Base-by-base conservation (phyloP, 2,888 invertebrate species). In the Sturmia bella region DNA sequence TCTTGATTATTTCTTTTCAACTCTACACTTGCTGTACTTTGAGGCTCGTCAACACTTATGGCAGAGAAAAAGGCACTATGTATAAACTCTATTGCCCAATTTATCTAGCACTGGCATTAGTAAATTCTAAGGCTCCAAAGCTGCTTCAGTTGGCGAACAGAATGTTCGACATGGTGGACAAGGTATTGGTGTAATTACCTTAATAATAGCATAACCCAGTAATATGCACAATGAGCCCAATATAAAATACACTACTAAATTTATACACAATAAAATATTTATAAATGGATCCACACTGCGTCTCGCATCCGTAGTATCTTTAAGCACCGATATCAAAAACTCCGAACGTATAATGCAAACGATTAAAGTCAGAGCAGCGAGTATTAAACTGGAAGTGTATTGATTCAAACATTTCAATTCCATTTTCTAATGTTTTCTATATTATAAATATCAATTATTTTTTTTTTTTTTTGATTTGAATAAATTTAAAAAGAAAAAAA, bases 381-480 rank as follows among this genome's bases (percentile, higher is more conserved):
- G 39, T 27, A 75, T 27, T 39, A 75, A 7, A 48, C 56, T 57
- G 0, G 27, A 48, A 24, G 45, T 66, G 19, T 41, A 57, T 19
- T 57, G 24, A 66, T 75, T 19, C 17, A 66, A 75, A 48, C 74
- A 66, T 66, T 50, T 66, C 19, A 57, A 19, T 61, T 41, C 61
- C 39, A 72, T 72, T 50, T n/a, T n/a, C n/a, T n/a, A n/a, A n/a
- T 41, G 3, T 37, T 24, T 43, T 63, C n/a, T n/a, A 2, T 1
- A n/a, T 32, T 32, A 32, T 32, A 7, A 9, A 32, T 7, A 7
- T 27, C 6, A 32, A 32, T 32, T 32, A n/a, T 11, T 21, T 19
- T 13, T 17, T 59, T 6, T 48, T 56, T 43, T 43, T n/a, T 15
- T 50, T 27, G 37, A 9, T 11, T 32, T 7, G 9, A 64, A n/a